A percentile compares a stretch with the other conserved stretches of the same genome.
These are phyloP conservation scores for Caenorhabditis remanei DNA, from an alignment of 1,140 invertebrate genomes.

Conservation along the genomic window DNA sequence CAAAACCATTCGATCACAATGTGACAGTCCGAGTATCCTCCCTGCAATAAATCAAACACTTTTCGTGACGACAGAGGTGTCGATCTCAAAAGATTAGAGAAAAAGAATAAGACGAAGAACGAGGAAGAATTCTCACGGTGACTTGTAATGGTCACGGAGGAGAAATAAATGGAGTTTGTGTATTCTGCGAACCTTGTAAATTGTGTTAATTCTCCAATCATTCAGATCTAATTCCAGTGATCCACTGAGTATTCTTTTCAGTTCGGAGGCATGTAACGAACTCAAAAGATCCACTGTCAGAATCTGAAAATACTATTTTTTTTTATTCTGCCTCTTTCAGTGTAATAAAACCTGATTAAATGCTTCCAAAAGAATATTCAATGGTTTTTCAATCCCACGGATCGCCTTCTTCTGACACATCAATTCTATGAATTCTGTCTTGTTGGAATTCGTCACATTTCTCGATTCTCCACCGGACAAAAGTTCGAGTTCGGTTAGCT, in stretches of 20 bases:
- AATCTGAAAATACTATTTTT: not conserved
- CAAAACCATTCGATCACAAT: conserved; percentile 50
- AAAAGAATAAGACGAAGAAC: not conserved
- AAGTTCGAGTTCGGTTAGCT: conserved; percentile 20
- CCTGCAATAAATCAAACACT: conserved; percentile 19
- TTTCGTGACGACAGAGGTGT: not conserved
- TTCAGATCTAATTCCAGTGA: conserved; percentile 35
- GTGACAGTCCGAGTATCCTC: conserved; percentile 47
- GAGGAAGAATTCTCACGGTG: not conserved
- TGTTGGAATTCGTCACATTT: conserved; percentile 20
- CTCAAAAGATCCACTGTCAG: not conserved
- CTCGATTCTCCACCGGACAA: not conserved
- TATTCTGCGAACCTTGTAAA: conserved; percentile 2
- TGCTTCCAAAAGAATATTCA: conserved; percentile 14
- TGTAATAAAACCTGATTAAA: conserved; percentile 13
- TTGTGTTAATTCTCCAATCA: conserved; percentile 21
- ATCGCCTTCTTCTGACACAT: conserved; percentile 28
- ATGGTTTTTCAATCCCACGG: not conserved
- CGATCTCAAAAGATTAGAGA: not conserved
- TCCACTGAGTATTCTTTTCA: conserved; percentile 31
- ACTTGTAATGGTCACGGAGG: conserved; percentile 4
- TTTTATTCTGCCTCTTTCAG: not conserved
- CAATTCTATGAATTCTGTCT: conserved; percentile 29
- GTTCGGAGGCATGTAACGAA: not conserved
- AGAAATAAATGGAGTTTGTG: not conserved